A percentile compares a stretch with the other conserved stretches of the same genome.
Evolutionary conservation across 2,888 invertebrate species (phyloP).

Genomic region (Automeris io): DNA sequence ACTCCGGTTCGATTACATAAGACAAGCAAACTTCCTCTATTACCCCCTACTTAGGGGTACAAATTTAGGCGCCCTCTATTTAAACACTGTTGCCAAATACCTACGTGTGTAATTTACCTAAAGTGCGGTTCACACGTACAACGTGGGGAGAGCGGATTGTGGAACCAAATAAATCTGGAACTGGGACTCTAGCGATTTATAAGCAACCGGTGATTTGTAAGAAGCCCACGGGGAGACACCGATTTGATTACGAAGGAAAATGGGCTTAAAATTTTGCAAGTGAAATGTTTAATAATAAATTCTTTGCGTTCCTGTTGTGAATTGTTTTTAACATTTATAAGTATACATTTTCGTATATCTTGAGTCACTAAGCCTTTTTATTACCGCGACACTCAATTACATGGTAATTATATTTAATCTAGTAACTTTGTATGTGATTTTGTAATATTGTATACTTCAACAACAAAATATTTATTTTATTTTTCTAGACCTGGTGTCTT

Average conservation of each 20-base stretch:
- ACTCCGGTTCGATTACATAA: slow-evolving; percentile 55
- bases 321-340: slow-evolving; percentile 5
- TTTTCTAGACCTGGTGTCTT: no score
- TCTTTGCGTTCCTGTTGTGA: slow-evolving; percentile 3
- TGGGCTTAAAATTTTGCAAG: slow-evolving; percentile 42
- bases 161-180: slow-evolving; percentile 55
- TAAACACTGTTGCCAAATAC: slow-evolving; percentile 56
- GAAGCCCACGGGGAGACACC: slow-evolving; percentile 48
- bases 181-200: slow-evolving; percentile 55
- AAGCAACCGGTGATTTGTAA: slow-evolving; percentile 65
- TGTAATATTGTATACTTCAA: no score
- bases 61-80: slow-evolving; percentile 54
- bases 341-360: no score
- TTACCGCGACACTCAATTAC: no score
- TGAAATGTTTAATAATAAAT: slow-evolving; percentile 27
- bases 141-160: slow-evolving; percentile 25
- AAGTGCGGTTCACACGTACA: slow-evolving; percentile 48
- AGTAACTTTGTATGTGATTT: no score
- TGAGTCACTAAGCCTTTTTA: no score
- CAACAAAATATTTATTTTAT: no score
- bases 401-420: no score
- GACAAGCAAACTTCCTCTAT: slow-evolving; percentile 49
- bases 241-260: slow-evolving; percentile 46
- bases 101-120: slow-evolving; percentile 56
- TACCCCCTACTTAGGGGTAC: slow-evolving; percentile 49